Evolutionary conservation across 2,113 vertebrate species (phyloP), one percentile per base, ranked within the genome.

Genomic region (Poicephalus gulielmi): DNA sequence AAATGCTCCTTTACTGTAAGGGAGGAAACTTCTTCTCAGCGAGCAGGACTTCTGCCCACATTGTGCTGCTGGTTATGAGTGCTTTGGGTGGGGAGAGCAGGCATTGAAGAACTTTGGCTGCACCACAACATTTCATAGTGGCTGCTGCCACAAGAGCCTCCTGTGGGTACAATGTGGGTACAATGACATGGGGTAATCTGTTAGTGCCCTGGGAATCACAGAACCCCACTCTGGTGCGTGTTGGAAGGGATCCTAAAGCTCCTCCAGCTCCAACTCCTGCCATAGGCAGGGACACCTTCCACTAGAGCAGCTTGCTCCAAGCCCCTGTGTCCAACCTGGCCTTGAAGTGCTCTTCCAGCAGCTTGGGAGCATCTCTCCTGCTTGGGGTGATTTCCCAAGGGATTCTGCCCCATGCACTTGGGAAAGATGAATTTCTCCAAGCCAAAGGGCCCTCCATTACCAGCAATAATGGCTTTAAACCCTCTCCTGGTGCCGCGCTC

Each of bases 131-230:
- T 35, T 70, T 59, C 13, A 27, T 13, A 37, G 71, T 22, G 63
- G 17, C 11, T 17, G 35, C 27, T 78, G 74, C 55, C 74, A 52
- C 4, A 18, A 6, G 19, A 67, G 15, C 5, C 28, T n/a, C 8
- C 3, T 39, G 37, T 39, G 37, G 37, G 37, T 39, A 39, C 37
- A 39, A 39, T 39, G 9, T 8, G 19, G 17, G 33, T 76, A 57
- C 30, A 37, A 4, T 3, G 43, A 1, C 33, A 4, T 0, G 2
- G 20, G n/a, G 24, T 1, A 1, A 5, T 6, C 73, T 52, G 8
- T 28, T 3, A 8, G 17, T 8, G 23, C 22, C 57, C 69, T 18
- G n/a, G n/a, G 30, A 67, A 35, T 15, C 2, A 5, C 11, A 44
- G 2, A n/a, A 7, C 14, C 33, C 9, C 22, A n/a, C 33, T 0